Evolutionary conservation across 2,797 vertebrate species (phyloP), one percentile per base, ranked within the genome.

Genomic region (Mus minutoides): DNA sequence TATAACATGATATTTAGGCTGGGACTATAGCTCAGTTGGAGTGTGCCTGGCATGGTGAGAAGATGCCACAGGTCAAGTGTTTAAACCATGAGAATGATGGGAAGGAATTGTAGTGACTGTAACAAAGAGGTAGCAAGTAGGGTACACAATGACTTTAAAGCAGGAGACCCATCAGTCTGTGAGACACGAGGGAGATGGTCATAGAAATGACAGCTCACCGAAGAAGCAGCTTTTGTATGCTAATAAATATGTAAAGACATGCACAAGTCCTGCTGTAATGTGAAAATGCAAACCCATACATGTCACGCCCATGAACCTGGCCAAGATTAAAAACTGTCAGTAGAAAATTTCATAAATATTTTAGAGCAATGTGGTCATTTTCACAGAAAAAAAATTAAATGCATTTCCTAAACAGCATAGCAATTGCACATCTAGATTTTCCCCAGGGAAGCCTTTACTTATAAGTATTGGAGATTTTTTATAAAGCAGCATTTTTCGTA

Each of bases 391-490:
- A 94, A 26, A 16, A 2, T n/a, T 58, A 96, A 86, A 43, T 60
- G 14, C 79, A 83, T 82, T 93, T 29, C 31, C 75, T 67, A 84
- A 92, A 64, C 64, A 92, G 40, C 40, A 26, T 73, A 83, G 60
- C 60, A 96, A 46, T 88, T 92, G 26, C 31, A 92, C 52, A 88
- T 58, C 80, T 76, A 91, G 67, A 79, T 84, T 93, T 95, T 87
- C 82, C 94, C 37, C 52, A 94, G 69, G 97, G 89, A 96, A 93
- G 87, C 60, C 95, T 46, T 94, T 52, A 71, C 34, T 93, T 91
- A 79, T 3, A 16, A 64, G 54, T 58, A 69, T 29, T 87, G 82
- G 31, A 80, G 43, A 90, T 37, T 94, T 80, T 94, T 43, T 26
- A 79, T 75, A 92, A 96, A 96, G 52, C 91, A 92, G 22, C 17